A percentile compares a stretch with the other conserved stretches of the same genome.
Conservation (phyloP, 2,888 invertebrate species). For the Notodonta dromedarius region DNA sequence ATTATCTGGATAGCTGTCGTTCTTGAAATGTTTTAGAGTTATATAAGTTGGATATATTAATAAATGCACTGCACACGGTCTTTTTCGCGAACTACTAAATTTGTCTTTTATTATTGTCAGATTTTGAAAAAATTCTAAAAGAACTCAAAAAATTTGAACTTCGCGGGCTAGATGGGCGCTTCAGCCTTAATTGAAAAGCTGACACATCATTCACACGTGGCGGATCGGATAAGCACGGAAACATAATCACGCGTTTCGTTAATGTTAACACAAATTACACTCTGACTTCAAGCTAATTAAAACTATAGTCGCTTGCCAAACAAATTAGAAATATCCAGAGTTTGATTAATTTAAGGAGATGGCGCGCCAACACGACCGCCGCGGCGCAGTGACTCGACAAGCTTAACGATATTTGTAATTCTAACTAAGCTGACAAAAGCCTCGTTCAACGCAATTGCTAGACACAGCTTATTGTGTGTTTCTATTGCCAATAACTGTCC, state of each 20-base stretch:
- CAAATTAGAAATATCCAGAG: slow-evolving; percentile 15
- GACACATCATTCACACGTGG: background rate
- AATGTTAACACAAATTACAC: slow-evolving; percentile 9
- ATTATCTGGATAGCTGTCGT: too few relatives aligned
- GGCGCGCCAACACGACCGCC: slow-evolving; percentile 16
- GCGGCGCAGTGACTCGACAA: slow-evolving; percentile 24
- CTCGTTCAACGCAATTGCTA: slow-evolving; percentile 27
- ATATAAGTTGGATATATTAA: too few relatives aligned
- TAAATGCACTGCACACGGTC: too few relatives aligned
- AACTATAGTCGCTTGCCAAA: slow-evolving; percentile 5
- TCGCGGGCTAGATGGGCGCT: too few relatives aligned
- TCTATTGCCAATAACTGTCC: background rate
- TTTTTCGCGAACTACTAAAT: too few relatives aligned
- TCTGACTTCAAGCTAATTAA: background rate
- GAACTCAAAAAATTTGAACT: too few relatives aligned
- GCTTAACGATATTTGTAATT: slow-evolving; percentile 60
- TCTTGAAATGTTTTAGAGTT: too few relatives aligned
- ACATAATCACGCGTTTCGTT: slow-evolving; percentile 3
- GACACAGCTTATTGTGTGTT: slow-evolving; percentile 20
- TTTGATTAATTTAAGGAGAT: slow-evolving; percentile 15
- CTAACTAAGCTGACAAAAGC: slow-evolving; percentile 39
- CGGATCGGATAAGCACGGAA: background rate
- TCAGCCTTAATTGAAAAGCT: background rate
- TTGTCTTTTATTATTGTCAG: too few relatives aligned
- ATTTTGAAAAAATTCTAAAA: too few relatives aligned